Evolutionary conservation across 2,888 invertebrate genomes (phyloP), one percentile per base, ranked within the genome.

Genomic region (Pteria penguin): DNA sequence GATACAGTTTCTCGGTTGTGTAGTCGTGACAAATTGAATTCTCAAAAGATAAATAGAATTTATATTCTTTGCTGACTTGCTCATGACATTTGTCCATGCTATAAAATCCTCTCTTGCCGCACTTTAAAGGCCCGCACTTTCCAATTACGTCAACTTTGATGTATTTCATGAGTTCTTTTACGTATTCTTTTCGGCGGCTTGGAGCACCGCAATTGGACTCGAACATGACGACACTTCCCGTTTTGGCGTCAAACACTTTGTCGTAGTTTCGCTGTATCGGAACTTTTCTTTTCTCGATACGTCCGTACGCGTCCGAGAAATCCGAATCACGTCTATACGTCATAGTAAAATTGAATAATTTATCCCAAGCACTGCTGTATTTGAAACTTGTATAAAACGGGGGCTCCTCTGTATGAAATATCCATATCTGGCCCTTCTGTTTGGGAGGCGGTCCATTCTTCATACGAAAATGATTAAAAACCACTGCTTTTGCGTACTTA

Each of bases 111-210:
- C 22, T 24, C 8, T 52, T 33, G 8, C 18, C 11, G 45, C 18
- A 11, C 33, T 65, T 65, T 5, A 26, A 22, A n/a, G 58, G 54
- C 22, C 84, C 84, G 76, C 86, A 86, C 8, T 67, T 68, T 14
- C 86, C 86, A 60, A 75, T 82, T 11, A 83, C 69, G 68, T 86
- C 84, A 0, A 86, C 80, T 8, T 71, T 58, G 3, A 86, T 76
- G 68, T 76, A 60, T 45, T 82, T 78, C 63, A 76, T 52, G 32
- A 86, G 62, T 31, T 79, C 71, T 55, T 67, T 70, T 2, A 83
- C 79, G 61, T 85, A 86, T 11, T 72, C 58, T 63, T 81, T 75
- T 33, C 85, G 55, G 73, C 73, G 69, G 45, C 78, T 76, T 27
- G 54, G 72, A 55, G 83, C 78, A 26, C 76, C 24, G 58, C 86